phyloP scores from a whole-genome alignment of 2,113 vertebrate species.

The Lycaon pictus region DNA sequence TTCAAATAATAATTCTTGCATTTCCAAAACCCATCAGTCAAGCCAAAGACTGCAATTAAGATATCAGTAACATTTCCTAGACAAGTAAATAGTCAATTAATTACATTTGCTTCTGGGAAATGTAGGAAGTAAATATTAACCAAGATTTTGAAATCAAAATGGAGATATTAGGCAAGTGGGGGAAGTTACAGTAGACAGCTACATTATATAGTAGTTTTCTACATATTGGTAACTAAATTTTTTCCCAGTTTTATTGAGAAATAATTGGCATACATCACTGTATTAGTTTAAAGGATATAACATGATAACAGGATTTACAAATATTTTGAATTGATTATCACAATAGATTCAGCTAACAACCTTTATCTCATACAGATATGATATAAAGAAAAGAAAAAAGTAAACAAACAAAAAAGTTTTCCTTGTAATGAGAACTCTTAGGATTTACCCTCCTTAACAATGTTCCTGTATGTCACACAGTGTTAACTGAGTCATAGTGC shows the following conservation, averaged over 20 bases:
- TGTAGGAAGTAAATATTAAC: not conserved
- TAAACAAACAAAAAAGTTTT: not conserved
- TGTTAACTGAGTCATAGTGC: not conserved
- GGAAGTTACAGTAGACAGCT: not conserved
- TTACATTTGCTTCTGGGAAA: slow-evolving; percentile 24
- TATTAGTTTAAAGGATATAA: not conserved
- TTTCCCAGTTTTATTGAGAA: not conserved
- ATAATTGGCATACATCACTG: not conserved
- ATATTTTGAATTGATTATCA: not conserved
- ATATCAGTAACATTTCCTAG: slow-evolving; percentile 48
- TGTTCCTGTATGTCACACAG: not conserved
- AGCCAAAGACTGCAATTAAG: slow-evolving; percentile 31
- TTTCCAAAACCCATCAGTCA: slow-evolving; percentile 19
- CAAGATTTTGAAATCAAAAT: slow-evolving; percentile 39
- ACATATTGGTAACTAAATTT: not conserved
- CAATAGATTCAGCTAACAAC: not conserved
- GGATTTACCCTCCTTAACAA: not conserved
- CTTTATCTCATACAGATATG: not conserved
- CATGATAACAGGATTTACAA: not conserved
- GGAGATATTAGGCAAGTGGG: not conserved
- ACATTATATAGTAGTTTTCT: not conserved
- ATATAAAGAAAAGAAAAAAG: not conserved
- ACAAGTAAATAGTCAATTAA: slow-evolving; percentile 12
- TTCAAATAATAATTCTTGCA: slow-evolving; percentile 55
- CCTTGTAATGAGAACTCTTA: not conserved